Evolutionary conservation across 2,113 vertebrate genomes (phyloP).

Genomic region (Tricholaema leucomelas): DNA sequence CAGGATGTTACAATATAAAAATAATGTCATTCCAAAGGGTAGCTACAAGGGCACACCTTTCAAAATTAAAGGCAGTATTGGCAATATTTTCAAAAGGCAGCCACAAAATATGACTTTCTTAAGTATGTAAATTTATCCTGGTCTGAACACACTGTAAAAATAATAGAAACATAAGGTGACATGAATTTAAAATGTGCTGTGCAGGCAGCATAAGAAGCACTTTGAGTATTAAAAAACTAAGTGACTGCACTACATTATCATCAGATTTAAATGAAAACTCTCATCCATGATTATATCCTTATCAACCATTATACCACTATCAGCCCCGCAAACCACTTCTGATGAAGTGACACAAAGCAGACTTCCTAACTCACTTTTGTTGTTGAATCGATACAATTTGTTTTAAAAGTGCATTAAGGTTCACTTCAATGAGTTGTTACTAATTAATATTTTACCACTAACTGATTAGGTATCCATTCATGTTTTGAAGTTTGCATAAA

Average conservation of each 20-base stretch:
- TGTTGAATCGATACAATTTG: not conserved
- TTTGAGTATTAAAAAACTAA: not conserved
- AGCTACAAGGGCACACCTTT: not conserved
- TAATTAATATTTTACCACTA: not conserved
- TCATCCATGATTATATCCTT: not conserved
- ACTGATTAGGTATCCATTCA: not conserved
- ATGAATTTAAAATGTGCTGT: not conserved
- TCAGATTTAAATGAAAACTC: not conserved
- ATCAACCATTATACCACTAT: no score
- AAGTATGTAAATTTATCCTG: not conserved
- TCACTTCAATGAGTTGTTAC: not conserved
- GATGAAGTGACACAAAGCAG: not conserved
- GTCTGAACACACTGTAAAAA: not conserved
- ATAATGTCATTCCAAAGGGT: not conserved
- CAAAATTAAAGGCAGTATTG: not conserved
- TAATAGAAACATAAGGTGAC: not conserved
- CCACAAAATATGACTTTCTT: not conserved
- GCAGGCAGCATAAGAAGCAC: not conserved
- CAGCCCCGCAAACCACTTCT: not conserved
- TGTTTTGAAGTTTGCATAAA: not conserved
- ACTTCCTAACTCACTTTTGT: not conserved
- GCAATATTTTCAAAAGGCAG: not conserved
- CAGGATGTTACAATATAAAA: not conserved
- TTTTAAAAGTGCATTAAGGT: not conserved
- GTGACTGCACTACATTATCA: not conserved